Percentiles rank a stretch among this genome's conserved stretches.
phyloP scores from a whole-genome alignment of 2,113 vertebrate species.

The Hydrochoerus hydrochaeris region DNA sequence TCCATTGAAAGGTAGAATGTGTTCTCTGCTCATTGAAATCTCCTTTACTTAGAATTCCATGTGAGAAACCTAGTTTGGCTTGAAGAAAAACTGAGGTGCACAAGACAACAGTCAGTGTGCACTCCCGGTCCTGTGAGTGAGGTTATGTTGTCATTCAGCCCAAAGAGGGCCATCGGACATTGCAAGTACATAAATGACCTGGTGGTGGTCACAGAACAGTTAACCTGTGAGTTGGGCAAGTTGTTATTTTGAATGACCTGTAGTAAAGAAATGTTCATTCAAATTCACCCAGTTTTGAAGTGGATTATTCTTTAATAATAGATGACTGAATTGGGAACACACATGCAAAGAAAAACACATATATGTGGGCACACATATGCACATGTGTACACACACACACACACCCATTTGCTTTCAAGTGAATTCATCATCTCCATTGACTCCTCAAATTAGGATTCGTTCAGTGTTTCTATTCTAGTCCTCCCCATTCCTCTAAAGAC shows the following conservation, averaged over 20 bases:
- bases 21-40: not conserved
- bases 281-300: not conserved
- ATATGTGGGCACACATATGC: not conserved
- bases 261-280: not conserved
- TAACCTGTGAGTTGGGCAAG: not conserved
- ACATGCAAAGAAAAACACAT: not conserved
- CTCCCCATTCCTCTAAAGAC: not conserved
- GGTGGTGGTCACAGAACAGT: not conserved
- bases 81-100: not conserved
- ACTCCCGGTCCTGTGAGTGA: not conserved
- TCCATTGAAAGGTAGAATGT: not conserved
- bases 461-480: not conserved
- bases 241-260: not conserved
- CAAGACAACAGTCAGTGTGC: not conserved
- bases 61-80: not conserved
- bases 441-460: not conserved
- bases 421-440: not conserved
- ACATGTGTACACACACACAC: not conserved
- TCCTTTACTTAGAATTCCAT: not conserved
- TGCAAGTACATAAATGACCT: not conserved
- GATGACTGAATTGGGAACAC: not conserved
- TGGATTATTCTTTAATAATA: not conserved
- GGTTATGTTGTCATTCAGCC: not conserved
- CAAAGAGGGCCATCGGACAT: not conserved
- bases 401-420: not conserved